Conservation (phyloP, 2,888 invertebrate genomes). For the Yponomeuta cagnagella region DNA sequence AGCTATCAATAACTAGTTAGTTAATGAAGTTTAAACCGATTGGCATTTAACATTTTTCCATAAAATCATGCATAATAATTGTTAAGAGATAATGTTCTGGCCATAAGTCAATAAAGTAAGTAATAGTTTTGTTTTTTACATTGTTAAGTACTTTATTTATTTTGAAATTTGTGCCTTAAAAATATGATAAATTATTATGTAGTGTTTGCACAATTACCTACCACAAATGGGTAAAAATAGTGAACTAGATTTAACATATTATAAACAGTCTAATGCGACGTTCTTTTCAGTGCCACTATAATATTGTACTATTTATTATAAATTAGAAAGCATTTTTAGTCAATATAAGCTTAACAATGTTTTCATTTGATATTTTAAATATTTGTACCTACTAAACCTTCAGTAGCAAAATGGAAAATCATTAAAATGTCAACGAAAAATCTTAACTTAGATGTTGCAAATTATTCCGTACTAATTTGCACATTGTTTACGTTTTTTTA, state of each 20-base stretch:
- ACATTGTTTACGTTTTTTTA: slow-evolving; percentile 62
- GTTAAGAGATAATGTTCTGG: slow-evolving; percentile 7
- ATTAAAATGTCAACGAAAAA: background rate
- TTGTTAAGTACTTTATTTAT: slow-evolving; percentile 18
- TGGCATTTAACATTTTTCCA: background rate
- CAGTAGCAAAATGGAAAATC: slow-evolving; percentile 22
- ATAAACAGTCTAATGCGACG: slow-evolving; percentile 28
- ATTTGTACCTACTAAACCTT: slow-evolving; percentile 12
- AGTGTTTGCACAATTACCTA: slow-evolving; percentile 38
- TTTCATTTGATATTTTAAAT: slow-evolving; percentile 40
- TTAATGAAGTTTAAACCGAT: background rate
- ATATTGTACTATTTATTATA: slow-evolving; percentile 26
- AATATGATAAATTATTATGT: slow-evolving; percentile 19
- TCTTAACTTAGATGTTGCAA: slow-evolving; percentile 28
- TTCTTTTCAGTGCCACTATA: slow-evolving; percentile 55
- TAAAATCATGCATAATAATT: background rate
- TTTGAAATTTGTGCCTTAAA: slow-evolving; percentile 47
- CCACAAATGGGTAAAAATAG: background rate
- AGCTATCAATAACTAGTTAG: background rate
- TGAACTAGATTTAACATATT: slow-evolving; percentile 12
- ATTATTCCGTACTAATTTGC: slow-evolving; percentile 58
- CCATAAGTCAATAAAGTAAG: slow-evolving; percentile 12
- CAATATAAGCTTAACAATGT: slow-evolving; percentile 58
- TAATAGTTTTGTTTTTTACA: slow-evolving; percentile 14
- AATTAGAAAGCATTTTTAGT: slow-evolving; percentile 61